Evolutionary conservation across 1,140 invertebrate genomes (phyloP), one percentile per base, ranked within the genome.

Genomic region (Zaprionus nigranus): DNA sequence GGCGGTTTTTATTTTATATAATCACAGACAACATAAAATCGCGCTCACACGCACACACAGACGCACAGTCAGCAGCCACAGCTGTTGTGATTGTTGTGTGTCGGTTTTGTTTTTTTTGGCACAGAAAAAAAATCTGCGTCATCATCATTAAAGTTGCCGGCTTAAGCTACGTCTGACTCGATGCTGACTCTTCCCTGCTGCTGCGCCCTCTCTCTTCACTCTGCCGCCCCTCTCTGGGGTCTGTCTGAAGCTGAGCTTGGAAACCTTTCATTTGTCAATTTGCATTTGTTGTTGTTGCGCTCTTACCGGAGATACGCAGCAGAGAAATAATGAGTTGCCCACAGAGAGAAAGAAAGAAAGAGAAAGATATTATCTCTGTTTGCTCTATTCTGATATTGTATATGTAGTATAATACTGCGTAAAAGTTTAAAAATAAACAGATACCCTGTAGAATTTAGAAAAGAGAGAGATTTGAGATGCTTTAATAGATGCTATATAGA

Each of bases 91-190:
- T 46, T 46, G 9, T 30, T 57, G 51, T 40, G 36, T 54, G 20
- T 72, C 28, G 20, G 46, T 76, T 68, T 77, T 74, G 51, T 81
- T 71, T 87, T 85, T 85, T 84, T 86, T 86, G 82, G 78, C 79
- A 62, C 56, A 64, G 24, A 54, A 73, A 72, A 11, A 73, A 84
- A 81, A 71, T 74, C 62, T 71, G 82, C 82, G 66, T 81, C 82
- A 84, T 85, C 82, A 85, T 84, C 79, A 81, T 84, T 84, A 81
- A 85, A 86, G 75, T 78, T 85, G 61, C 78, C 75, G 75, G 71
- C 59, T 67, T 43, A 54, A 22, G 68, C 24, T 43, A 30, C 74
- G 76, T 69, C 77, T 77, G 66, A 58, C 43, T 54, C 49, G 15
- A 0, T 11, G 30, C 9, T 34, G 30, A 34, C 56, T 59, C 22